phyloP scores from a whole-genome alignment of 2,797 vertebrate genomes.

The Carduelis carduelis region DNA sequence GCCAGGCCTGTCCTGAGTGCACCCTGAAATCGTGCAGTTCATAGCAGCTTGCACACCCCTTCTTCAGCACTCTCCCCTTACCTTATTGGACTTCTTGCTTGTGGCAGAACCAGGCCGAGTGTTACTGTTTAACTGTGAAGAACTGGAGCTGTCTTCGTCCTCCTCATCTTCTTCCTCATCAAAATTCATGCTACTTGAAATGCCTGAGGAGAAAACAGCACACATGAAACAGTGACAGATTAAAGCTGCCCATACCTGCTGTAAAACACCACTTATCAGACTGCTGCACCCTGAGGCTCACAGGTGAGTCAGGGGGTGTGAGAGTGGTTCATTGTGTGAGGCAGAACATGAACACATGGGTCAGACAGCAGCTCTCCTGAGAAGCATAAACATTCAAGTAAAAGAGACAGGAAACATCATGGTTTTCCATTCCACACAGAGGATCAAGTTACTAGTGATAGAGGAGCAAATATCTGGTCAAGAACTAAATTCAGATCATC shows the following conservation, averaged over 20 bases:
- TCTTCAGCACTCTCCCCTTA: conserved; percentile 4
- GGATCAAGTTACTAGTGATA: background rate
- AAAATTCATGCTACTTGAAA: conserved; percentile 99
- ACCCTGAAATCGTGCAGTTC: background rate
- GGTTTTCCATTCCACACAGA: background rate
- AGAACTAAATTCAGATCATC: background rate
- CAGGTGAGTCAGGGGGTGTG: background rate
- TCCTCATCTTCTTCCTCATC: conserved; percentile 96
- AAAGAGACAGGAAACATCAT: background rate
- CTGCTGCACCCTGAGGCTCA: background rate
- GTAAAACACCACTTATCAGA: background rate
- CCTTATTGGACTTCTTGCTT: conserved; percentile 95
- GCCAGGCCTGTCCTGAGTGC: background rate
- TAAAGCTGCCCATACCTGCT: background rate
- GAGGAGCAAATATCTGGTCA: background rate
- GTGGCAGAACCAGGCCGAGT: conserved; percentile 94
- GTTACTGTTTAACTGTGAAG: conserved; percentile 96
- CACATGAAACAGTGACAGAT: background rate
- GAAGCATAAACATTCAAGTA: background rate
- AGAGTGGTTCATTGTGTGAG: background rate
- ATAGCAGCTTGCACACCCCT: background rate
- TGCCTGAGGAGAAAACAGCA: conserved; percentile 75
- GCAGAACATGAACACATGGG: background rate
- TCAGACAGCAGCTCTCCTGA: background rate
- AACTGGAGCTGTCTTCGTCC: conserved; percentile 95